Evolutionary conservation across 2,113 vertebrate genomes (phyloP).

Genomic region (Ancistrus triradiatus): DNA sequence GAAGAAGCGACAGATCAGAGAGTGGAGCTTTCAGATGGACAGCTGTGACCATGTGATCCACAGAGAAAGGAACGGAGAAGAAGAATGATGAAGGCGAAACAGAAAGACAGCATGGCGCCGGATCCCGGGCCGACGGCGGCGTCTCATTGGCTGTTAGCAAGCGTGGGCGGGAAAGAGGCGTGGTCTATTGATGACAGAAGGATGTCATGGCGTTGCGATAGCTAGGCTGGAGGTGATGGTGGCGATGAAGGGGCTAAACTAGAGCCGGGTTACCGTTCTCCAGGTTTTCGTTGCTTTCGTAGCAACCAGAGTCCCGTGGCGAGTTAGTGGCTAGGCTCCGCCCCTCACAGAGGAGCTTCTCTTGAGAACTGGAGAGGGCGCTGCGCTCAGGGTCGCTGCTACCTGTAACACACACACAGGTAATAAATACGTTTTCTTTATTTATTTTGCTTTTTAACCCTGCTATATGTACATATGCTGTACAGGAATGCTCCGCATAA

Average conservation of each 20-base stretch:
- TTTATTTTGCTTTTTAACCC: too few relatives aligned
- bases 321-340: slow-evolving; percentile 80
- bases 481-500: too few relatives aligned
- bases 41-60: slow-evolving; percentile 36
- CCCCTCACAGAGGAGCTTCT: slow-evolving; percentile 86
- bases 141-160: slow-evolving; percentile 51
- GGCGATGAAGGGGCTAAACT: slow-evolving; percentile 46
- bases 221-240: slow-evolving; percentile 28
- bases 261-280: slow-evolving; percentile 85
- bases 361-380: slow-evolving; percentile 86
- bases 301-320: slow-evolving; percentile 95
- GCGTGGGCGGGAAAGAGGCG: slow-evolving; percentile 42
- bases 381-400: slow-evolving; percentile 83
- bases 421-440: too few relatives aligned
- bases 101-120: slow-evolving; percentile 39
- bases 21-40: slow-evolving; percentile 46
- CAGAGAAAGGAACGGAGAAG: slow-evolving; percentile 28
- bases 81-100: slow-evolving; percentile 23
- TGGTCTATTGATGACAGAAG: slow-evolving; percentile 32
- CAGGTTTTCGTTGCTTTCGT: slow-evolving; percentile 94
- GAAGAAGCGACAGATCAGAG: slow-evolving; percentile 51
- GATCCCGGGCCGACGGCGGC: slow-evolving; percentile 44
- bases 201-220: slow-evolving; percentile 37
- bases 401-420: slow-evolving; percentile 63
- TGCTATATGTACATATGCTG: too few relatives aligned